phyloP scores from a whole-genome alignment of 2,113 vertebrate species.

The Synchiropus splendidus region DNA sequence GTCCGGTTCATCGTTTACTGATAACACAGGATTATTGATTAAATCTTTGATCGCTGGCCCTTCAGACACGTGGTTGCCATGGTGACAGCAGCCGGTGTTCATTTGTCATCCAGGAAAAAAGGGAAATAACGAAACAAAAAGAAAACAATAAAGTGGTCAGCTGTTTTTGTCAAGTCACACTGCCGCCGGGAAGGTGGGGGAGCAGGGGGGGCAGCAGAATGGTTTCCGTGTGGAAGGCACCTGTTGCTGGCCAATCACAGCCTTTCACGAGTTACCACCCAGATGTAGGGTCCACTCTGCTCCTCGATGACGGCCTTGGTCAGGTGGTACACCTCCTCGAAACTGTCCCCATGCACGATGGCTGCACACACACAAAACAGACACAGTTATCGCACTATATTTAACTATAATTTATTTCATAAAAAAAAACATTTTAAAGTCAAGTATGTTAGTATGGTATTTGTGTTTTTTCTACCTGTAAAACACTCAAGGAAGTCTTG shows the following conservation, averaged over 20 bases:
- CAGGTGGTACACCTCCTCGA: constrained; percentile 82
- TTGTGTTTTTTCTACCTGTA: constrained; percentile 74
- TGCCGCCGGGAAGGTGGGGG: too few relatives aligned
- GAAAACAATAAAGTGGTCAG: constrained; percentile 7
- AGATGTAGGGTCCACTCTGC: constrained; percentile 86
- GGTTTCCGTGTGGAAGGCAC: constrained; percentile 3
- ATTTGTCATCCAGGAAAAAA: not conserved
- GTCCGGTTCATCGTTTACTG: constrained; percentile 21
- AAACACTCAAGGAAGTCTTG: constrained; percentile 85
- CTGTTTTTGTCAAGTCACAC: not conserved
- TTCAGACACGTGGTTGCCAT: constrained; percentile 5
- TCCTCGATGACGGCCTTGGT: constrained; percentile 80
- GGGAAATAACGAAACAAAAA: too few relatives aligned
- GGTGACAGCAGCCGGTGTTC: constrained; percentile 6
- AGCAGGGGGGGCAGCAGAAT: not conserved
- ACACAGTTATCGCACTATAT: constrained; percentile 1
- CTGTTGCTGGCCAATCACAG: constrained; percentile 58
- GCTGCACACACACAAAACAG: constrained; percentile 47
- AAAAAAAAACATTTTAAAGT: too few relatives aligned
- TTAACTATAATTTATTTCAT: too few relatives aligned
- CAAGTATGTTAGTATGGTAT: too few relatives aligned
- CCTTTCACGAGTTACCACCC: constrained; percentile 77
- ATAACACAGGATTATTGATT: constrained; percentile 19
- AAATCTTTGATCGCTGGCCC: not conserved
- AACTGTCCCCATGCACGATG: constrained; percentile 81